These are phyloP conservation scores for Neotragus moschatus DNA, from an alignment of 2,113 vertebrate genomes.

Conservation along the genomic window DNA sequence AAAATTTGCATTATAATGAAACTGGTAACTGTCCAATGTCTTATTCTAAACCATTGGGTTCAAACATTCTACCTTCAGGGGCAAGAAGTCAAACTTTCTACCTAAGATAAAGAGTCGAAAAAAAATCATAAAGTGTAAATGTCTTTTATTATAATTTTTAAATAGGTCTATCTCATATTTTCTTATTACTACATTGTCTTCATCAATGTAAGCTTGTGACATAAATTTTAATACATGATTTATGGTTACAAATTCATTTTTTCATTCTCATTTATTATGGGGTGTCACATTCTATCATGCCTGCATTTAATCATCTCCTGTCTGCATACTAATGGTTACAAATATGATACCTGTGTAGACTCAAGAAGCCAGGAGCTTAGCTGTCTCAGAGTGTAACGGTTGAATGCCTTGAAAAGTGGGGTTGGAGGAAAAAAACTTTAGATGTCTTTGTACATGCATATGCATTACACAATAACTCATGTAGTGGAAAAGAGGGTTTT, in stretches of 20 bases:
- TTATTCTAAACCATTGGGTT: conserved; percentile 52
- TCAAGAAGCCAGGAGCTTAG: conserved; percentile 81
- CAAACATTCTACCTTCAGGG: conserved; percentile 48
- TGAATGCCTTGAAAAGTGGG: conserved; percentile 80
- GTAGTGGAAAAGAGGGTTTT: conserved; percentile 60
- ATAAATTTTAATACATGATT: conserved; percentile 90
- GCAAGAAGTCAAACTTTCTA: conserved; percentile 49
- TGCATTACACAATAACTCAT: conserved; percentile 57
- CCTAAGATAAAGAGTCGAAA: conserved; percentile 50
- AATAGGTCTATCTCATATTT: conserved; percentile 68
- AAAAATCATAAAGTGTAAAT: conserved; percentile 56
- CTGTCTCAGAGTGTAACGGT: conserved; percentile 78
- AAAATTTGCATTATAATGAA: conserved; percentile 63
- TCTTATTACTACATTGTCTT: conserved; percentile 80
- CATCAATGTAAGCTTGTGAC: conserved; percentile 80
- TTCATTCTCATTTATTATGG: conserved; percentile 90
- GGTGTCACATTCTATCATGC: conserved; percentile 91
- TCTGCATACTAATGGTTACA: conserved; percentile 94
- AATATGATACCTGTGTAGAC: conserved; percentile 87
- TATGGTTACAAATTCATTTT: conserved; percentile 90
- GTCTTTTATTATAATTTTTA: conserved; percentile 59
- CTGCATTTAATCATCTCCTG: conserved; percentile 90
- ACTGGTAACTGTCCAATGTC: conserved; percentile 41
- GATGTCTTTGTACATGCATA: conserved; percentile 60
- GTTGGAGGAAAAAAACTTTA: conserved; percentile 61